phyloP scores from a whole-genome alignment of 2,797 vertebrate species.

The Pelobates cultripes region DNA sequence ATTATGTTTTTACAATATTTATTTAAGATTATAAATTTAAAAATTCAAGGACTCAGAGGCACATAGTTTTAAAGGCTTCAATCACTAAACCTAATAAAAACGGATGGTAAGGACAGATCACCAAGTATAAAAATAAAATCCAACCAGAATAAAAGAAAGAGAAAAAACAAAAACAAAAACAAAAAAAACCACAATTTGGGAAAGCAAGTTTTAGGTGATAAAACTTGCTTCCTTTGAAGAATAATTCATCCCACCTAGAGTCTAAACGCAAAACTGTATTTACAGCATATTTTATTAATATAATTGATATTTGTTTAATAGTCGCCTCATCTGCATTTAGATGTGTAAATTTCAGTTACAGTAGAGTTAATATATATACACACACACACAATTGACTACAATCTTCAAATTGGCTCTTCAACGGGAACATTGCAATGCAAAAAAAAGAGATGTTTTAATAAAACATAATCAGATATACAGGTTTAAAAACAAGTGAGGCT shows the following conservation, averaged over 20 bases:
- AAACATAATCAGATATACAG: slow-evolving; percentile 67
- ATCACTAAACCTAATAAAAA: slow-evolving; percentile 72
- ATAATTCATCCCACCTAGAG: slow-evolving; percentile 75
- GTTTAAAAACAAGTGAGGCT: slow-evolving; percentile 62
- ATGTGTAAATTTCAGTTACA: slow-evolving; percentile 64
- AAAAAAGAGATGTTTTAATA: slow-evolving; percentile 70
- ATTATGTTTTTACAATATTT: slow-evolving; percentile 75
- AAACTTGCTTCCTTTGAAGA: slow-evolving; percentile 74
- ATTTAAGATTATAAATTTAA: slow-evolving; percentile 79
- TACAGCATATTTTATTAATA: slow-evolving; percentile 75
- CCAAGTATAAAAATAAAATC: slow-evolving; percentile 72
- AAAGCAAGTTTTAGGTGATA: slow-evolving; percentile 74
- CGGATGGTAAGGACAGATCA: slow-evolving; percentile 68
- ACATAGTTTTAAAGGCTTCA: slow-evolving; percentile 77
- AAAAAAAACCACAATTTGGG: slow-evolving; percentile 66
- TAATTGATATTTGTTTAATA: slow-evolving; percentile 62
- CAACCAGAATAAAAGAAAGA: slow-evolving; percentile 41
- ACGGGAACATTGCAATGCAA: slow-evolving; percentile 61
- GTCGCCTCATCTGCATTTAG: slow-evolving; percentile 64
- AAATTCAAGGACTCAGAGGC: slow-evolving; percentile 78
- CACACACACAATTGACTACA: slow-evolving; percentile 74
- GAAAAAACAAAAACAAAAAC: slow-evolving; percentile 66
- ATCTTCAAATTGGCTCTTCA: slow-evolving; percentile 68
- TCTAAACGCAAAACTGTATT: slow-evolving; percentile 77
- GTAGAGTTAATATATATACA: slow-evolving; percentile 68